These are phyloP conservation scores for Orchestes rusci DNA, from an alignment of 2,888 invertebrate species.

Conservation along the genomic window DNA sequence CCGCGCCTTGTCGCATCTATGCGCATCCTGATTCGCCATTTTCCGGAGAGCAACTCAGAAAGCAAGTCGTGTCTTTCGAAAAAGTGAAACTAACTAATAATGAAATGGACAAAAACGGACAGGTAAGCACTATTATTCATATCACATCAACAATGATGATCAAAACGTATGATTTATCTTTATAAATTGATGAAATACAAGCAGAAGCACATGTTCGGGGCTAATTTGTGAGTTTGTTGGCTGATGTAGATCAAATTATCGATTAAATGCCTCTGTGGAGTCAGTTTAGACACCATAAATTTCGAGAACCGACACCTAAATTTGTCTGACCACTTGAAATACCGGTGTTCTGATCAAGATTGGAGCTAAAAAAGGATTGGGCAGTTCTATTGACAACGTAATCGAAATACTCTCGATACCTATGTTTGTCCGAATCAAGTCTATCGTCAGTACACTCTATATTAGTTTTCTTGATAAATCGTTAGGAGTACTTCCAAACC, in stretches of 20 bases:
- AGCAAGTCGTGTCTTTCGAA: slow-evolving; percentile 75
- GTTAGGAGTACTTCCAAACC: too few relatives aligned
- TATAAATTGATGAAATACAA: slow-evolving; percentile 36
- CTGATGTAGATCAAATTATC: slow-evolving; percentile 37
- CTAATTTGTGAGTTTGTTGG: slow-evolving; percentile 39
- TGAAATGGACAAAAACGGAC: slow-evolving; percentile 70
- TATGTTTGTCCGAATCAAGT: too few relatives aligned
- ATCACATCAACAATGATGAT: too few relatives aligned
- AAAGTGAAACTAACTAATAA: slow-evolving; percentile 81
- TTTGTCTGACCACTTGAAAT: slow-evolving; percentile 24
- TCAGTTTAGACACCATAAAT: slow-evolving; percentile 35
- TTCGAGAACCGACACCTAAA: slow-evolving; percentile 24
- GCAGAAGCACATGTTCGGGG: slow-evolving; percentile 39
- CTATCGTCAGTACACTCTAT: too few relatives aligned
- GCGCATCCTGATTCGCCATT: slow-evolving; percentile 77
- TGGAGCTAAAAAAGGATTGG: too few relatives aligned
- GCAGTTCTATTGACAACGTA: too few relatives aligned
- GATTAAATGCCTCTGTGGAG: slow-evolving; percentile 35
- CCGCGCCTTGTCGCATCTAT: slow-evolving; percentile 64
- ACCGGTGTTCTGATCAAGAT: too few relatives aligned
- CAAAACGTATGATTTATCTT: too few relatives aligned
- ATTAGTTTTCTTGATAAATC: too few relatives aligned
- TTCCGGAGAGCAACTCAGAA: slow-evolving; percentile 67
- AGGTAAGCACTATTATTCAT: slow-evolving; percentile 48
- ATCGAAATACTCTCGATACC: too few relatives aligned